Evolutionary conservation across 37 sponge, comb jelly and placozoan genomes (phyloP).

Genomic region (Hormiphora californensis): DNA sequence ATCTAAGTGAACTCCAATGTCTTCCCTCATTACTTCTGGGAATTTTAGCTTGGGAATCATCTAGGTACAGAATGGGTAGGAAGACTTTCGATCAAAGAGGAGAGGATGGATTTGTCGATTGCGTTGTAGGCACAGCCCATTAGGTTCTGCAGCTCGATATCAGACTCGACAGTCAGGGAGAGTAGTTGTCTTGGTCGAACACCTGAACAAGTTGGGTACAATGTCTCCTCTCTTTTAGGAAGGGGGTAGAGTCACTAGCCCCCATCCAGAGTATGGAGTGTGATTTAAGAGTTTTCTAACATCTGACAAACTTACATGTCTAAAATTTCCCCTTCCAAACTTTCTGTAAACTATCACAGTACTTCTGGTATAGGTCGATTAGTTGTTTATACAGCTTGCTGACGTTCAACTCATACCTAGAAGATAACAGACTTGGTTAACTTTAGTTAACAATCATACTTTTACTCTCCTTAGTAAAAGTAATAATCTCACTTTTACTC

Average conservation of each 20-base stretch:
- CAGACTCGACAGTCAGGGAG: slow-evolving; percentile 43
- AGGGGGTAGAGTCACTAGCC: too few relatives aligned
- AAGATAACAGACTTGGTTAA: too few relatives aligned
- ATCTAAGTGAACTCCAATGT: neutral
- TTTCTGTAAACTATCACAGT: slow-evolving; percentile 36
- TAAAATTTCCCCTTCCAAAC: slow-evolving; percentile 27
- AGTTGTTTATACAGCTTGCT: slow-evolving; percentile 32
- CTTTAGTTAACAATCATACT: too few relatives aligned
- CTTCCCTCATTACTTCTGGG: neutral
- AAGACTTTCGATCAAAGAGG: neutral
- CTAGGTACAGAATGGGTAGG: slow-evolving; percentile 3
- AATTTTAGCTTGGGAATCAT: neutral
- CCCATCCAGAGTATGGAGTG: neutral
- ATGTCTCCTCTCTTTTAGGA: too few relatives aligned
- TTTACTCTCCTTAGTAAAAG: neutral
- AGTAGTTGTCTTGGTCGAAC: slow-evolving; percentile 53
- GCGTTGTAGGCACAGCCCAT: slow-evolving; percentile 42
- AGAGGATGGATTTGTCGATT: neutral
- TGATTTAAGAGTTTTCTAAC: neutral
- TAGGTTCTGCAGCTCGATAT: slow-evolving; percentile 11
- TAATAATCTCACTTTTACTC: neutral
- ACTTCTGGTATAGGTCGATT: slow-evolving; percentile 27
- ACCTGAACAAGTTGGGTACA: too few relatives aligned
- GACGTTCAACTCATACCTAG: slow-evolving; percentile 29
- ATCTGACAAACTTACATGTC: too few relatives aligned